These are phyloP conservation scores for Gymnorhina tibicen DNA, from an alignment of 2,113 vertebrate species.

Conservation along the genomic window DNA sequence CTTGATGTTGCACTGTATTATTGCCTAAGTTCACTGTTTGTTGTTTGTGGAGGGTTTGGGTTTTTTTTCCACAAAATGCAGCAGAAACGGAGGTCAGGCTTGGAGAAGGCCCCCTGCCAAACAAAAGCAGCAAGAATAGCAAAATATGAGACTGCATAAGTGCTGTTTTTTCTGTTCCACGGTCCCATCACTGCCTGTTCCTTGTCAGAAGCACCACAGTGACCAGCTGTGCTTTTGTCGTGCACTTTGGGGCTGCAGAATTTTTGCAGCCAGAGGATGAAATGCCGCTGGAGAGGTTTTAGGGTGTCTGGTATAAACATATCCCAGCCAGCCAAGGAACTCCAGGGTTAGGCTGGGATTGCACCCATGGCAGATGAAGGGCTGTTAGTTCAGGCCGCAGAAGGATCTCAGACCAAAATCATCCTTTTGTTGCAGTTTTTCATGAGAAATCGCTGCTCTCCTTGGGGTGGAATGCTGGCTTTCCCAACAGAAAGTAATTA, in stretches of 20 bases:
- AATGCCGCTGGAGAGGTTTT: not conserved
- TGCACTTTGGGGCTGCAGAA: not conserved
- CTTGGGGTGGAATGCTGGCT: not conserved
- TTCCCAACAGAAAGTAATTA: slow-evolving; percentile 60
- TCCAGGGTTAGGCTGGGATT: not conserved
- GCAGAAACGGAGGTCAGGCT: not conserved
- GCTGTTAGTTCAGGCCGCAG: not conserved
- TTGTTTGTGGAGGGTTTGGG: not conserved
- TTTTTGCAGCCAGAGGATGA: not conserved
- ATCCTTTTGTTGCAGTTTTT: not conserved
- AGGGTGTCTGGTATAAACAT: not conserved
- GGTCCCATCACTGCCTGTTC: not conserved
- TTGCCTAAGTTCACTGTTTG: not conserved
- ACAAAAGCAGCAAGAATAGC: not conserved
- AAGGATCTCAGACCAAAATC: not conserved
- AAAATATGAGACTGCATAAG: not conserved
- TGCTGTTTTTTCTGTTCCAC: not conserved
- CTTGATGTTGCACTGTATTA: not conserved
- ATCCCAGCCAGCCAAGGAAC: not conserved
- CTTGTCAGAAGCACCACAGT: not conserved
- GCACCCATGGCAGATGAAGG: not conserved
- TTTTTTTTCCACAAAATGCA: not conserved
- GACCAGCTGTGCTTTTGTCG: not conserved
- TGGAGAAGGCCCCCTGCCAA: not conserved
- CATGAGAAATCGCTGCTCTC: not conserved